phyloP scores from a whole-genome alignment of 2,113 vertebrate species.

The Calidris pygmaea region DNA sequence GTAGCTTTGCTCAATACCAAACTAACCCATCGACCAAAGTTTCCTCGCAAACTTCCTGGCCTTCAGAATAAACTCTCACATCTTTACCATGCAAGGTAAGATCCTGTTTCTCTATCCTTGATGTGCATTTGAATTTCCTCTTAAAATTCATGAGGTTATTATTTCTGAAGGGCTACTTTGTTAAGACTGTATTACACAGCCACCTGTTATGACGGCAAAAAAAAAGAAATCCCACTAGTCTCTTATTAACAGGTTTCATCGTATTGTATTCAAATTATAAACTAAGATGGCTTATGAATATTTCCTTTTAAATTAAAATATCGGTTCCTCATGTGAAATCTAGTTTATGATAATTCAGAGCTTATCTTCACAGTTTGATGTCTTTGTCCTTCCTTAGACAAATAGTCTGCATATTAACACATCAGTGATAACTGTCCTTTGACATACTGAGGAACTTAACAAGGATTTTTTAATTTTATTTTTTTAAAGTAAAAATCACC shows the following conservation, averaged over 20 bases:
- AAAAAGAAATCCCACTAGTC: background rate
- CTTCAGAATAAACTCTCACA: background rate
- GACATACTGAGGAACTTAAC: background rate
- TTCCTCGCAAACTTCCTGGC: background rate
- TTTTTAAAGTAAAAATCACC: background rate
- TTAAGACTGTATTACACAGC: background rate
- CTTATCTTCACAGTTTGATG: constrained; percentile 46
- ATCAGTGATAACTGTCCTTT: background rate
- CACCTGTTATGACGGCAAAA: background rate
- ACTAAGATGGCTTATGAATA: constrained; percentile 20
- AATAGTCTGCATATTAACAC: background rate
- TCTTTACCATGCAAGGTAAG: background rate
- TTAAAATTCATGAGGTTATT: constrained; percentile 3
- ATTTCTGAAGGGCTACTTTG: background rate
- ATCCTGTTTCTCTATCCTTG: background rate
- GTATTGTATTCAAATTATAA: constrained; percentile 15
- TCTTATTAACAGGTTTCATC: background rate
- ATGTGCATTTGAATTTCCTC: background rate
- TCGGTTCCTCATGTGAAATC: background rate
- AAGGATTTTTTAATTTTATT: background rate
- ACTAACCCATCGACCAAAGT: background rate
- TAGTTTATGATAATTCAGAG: constrained; percentile 35
- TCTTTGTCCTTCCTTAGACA: constrained; percentile 38
- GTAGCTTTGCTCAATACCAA: background rate
- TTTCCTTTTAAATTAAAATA: constrained; percentile 44